Evolutionary conservation across 2,888 invertebrate species (phyloP), one percentile per base, ranked within the genome.

Genomic region (Cryptocephalus primarius): DNA sequence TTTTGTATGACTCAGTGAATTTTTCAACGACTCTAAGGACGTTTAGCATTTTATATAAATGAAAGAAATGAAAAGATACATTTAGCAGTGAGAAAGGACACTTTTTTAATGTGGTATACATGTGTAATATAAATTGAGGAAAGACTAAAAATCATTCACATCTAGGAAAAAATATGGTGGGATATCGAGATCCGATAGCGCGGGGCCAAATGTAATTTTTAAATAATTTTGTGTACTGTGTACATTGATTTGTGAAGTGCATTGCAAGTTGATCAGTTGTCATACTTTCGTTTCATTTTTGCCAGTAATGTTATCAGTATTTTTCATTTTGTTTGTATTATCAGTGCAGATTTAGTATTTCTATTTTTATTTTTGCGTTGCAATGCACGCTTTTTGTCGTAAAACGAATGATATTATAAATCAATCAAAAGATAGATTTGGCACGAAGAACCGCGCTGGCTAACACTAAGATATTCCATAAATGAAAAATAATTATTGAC

Each of bases 91-190:
- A 9, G 55, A 46, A 52, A 49, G 54, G 62, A 66, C 64, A 60
- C 62, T 64, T 56, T 61, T 62, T 59, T 58, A 54, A 64, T 66
- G 66, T 66, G 64, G 61, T 65, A 63, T 60, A 60, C 59, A 56
- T 58, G 57, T 53, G 58, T 55, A 53, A 48, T 48, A 55, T 53
- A 51, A 45, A 48, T 46, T 42, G 45, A 52, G 47, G 46, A 49
- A 47, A 47, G 46, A 53, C 49, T 51, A 51, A 49, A 49, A 48
- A 42, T 45, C 43, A 50, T 50, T 44, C 45, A 53, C 49, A 48
- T 46, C 42, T 53, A 53, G 51, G 43, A 48, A 41, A 42, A 40
- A 40, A 12, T 22, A 31, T 47, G 46, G 51, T 53, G 55, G 53
- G 52, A 55, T 55, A 56, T 56, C 51, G 40, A 43, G 34, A 48